phyloP scores from a whole-genome alignment of 2,797 vertebrate genomes.

The Parotocinclus haroldoi region DNA sequence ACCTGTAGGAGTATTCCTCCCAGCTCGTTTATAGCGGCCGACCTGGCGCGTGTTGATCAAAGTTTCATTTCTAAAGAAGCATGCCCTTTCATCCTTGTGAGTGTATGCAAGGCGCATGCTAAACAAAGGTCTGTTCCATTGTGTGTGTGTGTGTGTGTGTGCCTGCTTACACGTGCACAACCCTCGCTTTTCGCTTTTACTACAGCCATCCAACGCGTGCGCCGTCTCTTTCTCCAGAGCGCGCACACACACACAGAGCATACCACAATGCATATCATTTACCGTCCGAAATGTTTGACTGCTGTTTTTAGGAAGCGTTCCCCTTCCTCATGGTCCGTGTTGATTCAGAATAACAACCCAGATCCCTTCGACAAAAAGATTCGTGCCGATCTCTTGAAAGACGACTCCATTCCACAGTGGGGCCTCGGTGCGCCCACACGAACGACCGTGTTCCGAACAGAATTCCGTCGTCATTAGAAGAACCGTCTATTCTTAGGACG shows the following conservation, averaged over 20 bases:
- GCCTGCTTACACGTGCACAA: background rate
- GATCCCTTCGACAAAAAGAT: conserved; percentile 5
- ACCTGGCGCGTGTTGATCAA: conserved; percentile 18
- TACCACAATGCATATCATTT: no score
- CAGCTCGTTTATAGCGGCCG: background rate
- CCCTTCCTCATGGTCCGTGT: no score
- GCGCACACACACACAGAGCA: no score
- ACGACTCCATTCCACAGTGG: background rate
- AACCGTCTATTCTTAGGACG: no score
- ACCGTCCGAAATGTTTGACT: no score
- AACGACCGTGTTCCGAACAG: background rate
- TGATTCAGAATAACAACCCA: background rate
- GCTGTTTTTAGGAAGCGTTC: no score
- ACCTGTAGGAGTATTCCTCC: no score
- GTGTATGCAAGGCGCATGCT: conserved; percentile 11
- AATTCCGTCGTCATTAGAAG: no score
- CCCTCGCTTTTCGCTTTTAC: background rate
- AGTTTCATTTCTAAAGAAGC: conserved; percentile 18
- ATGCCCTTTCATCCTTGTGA: conserved; percentile 20
- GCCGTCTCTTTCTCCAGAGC: no score
- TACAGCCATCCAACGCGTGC: background rate
- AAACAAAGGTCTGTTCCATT: conserved; percentile 26
- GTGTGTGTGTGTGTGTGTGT: conserved; percentile 6
- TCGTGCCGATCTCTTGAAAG: conserved; percentile 1
- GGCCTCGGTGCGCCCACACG: background rate